A percentile compares a stretch with the other conserved stretches of the same genome.
phyloP scores from a whole-genome alignment of 53 echinoderm and acorn worm species.

The Hippasteria phrygiana region DNA sequence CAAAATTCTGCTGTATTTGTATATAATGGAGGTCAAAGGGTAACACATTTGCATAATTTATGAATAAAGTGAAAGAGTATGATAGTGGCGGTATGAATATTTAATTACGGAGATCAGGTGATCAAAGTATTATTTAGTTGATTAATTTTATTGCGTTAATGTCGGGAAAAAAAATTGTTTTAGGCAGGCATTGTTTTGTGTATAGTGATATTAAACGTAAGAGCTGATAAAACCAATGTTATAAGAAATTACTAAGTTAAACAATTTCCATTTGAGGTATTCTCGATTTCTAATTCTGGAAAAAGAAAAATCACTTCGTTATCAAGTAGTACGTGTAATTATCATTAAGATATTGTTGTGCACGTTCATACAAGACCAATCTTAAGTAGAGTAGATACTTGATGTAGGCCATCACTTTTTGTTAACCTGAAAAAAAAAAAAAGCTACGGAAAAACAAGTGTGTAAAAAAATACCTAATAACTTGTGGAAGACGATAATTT shows the following conservation, averaged over 20 bases:
- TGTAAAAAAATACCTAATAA: neutral
- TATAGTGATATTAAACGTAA: slow-evolving; percentile 10
- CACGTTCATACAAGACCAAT: neutral
- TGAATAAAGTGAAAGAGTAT: slow-evolving; percentile 35
- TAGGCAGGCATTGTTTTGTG: slow-evolving; percentile 66
- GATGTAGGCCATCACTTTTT: neutral
- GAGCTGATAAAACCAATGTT: neutral
- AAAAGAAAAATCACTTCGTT: neutral
- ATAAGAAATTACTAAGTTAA: neutral
- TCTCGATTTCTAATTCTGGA: neutral
- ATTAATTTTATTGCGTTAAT: slow-evolving; percentile 35
- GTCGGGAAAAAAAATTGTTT: slow-evolving; percentile 3
- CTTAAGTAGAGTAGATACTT: neutral
- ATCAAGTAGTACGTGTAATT: neutral
- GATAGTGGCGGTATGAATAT: slow-evolving; percentile 43
- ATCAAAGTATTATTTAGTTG: neutral
- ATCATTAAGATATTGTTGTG: neutral
- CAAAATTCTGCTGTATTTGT: slow-evolving; percentile 57
- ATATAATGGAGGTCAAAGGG: slow-evolving; percentile 57
- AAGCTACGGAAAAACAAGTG: no score
- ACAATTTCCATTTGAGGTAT: slow-evolving; percentile 12
- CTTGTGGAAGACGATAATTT: neutral
- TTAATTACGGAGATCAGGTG: neutral
- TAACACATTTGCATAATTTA: slow-evolving; percentile 62
- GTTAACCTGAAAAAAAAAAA: neutral